Evolutionary conservation across 2,888 invertebrate species (phyloP), one percentile per base, ranked within the genome.

Genomic region (Microctonus aethiopoides): DNA sequence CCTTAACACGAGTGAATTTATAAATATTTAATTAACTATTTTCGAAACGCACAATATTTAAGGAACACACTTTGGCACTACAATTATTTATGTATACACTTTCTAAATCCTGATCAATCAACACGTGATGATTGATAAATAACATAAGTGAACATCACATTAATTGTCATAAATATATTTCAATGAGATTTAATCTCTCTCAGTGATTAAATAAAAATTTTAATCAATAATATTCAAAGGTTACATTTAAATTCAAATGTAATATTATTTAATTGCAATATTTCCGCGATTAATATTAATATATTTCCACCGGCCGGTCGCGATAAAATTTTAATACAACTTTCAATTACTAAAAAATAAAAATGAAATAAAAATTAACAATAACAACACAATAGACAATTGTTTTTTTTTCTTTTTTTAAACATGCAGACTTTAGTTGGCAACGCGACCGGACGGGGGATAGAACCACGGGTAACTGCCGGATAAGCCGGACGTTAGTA

Each of bases 391-490:
- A 22, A 24, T 39, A 9, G 22, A 5, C 1, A 22, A 36, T 20
- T 16, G 24, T 46, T 32, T 46, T n/a, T n/a, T n/a, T n/a, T n/a
- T n/a, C n/a, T n/a, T n/a, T 13, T 36, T 68, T 59, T n/a, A 36
- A 26, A 66, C 54, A 32, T 60, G 16, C 61, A 61, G 39, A 59
- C 39, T 56, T 57, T 36, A 63, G 10, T 51, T 57, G 34, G 36
- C 32, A 68, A 68, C 71, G 71, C 81, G 75, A 80, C 81, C 80
- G 80, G 71, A 72, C 77, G 78, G 75, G 75, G 79, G 76, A 78
- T 77, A 74, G 79, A 80, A 79, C 79, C 82, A 81, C 81, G 80
- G 80, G 78, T 79, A 79, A 83, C 81, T 81, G 81, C 76, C 79
- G 73, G 69, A 69, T 72, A 34, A 20, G 68, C 56, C 71, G 61